These are phyloP conservation scores for Dicyrtomina minuta DNA, from an alignment of 2,888 invertebrate species.

Conservation along the genomic window DNA sequence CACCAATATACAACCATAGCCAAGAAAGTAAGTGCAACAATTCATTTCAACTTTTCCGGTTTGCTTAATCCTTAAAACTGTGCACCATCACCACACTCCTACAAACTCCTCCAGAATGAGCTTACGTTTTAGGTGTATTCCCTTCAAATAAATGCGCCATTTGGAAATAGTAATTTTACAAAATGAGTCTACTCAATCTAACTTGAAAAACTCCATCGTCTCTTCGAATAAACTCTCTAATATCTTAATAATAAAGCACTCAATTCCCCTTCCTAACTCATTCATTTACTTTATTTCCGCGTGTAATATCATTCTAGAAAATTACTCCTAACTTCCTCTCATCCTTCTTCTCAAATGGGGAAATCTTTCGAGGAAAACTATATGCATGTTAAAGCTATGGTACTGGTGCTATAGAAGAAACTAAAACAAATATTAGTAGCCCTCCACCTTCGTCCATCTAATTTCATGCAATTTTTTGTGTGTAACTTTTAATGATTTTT, in stretches of 20 bases:
- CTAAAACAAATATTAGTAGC: too few species aligned
- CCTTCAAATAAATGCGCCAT: background rate
- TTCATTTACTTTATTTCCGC: background rate
- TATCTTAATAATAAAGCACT: conserved; percentile 21
- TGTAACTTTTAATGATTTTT: background rate
- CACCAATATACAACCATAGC: too few species aligned
- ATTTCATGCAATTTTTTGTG: too few species aligned
- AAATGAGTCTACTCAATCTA: conserved; percentile 11
- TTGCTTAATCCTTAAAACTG: too few species aligned
- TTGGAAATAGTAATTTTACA: conserved; percentile 11
- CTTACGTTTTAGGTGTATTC: background rate
- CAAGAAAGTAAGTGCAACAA: background rate
- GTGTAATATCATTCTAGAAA: background rate
- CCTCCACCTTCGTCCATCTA: too few species aligned
- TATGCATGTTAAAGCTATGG: too few species aligned
- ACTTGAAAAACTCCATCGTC: background rate
- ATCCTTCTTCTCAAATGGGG: background rate
- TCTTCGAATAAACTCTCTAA: conserved; percentile 9
- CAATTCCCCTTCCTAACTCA: conserved; percentile 6
- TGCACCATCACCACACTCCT: background rate
- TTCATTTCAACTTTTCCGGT: background rate
- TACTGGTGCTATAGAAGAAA: background rate
- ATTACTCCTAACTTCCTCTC: background rate
- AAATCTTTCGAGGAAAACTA: too few species aligned
- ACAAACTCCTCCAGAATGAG: background rate